Conservation (phyloP, 2,113 vertebrate species). For the Tachycineta bicolor region DNA sequence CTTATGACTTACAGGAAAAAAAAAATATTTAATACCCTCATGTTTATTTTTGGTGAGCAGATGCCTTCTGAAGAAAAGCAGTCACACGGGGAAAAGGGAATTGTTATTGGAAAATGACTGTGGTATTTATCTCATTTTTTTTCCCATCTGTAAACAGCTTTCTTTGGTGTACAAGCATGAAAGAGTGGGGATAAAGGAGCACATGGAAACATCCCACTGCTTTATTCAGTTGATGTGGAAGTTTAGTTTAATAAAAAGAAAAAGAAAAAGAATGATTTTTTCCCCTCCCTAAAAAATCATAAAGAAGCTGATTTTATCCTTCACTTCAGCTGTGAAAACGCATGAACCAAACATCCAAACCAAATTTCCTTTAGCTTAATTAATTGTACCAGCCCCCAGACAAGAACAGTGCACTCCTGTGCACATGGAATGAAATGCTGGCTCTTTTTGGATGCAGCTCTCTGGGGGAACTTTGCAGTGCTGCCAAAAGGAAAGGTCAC, state of each 20-base stretch:
- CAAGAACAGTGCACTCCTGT: background rate
- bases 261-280: background rate
- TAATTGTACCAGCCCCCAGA: background rate
- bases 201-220: background rate
- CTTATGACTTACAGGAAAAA: background rate
- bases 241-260: background rate
- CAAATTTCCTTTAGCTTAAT: constrained; percentile 24
- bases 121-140: background rate
- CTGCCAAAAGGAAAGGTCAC: background rate
- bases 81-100: background rate
- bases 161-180: background rate
- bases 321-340: background rate
- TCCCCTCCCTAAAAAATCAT: background rate
- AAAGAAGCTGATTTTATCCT: background rate
- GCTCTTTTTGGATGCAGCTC: background rate
- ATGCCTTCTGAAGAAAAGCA: background rate
- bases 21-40: background rate
- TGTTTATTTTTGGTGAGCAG: background rate
- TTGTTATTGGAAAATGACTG: background rate
- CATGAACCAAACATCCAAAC: background rate
- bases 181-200: background rate
- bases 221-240: background rate
- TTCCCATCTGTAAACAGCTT: background rate
- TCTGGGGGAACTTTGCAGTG: background rate
- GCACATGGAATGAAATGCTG: background rate